phyloP scores from a whole-genome alignment of 2,113 vertebrate species.

The Cervus canadensis region DNA sequence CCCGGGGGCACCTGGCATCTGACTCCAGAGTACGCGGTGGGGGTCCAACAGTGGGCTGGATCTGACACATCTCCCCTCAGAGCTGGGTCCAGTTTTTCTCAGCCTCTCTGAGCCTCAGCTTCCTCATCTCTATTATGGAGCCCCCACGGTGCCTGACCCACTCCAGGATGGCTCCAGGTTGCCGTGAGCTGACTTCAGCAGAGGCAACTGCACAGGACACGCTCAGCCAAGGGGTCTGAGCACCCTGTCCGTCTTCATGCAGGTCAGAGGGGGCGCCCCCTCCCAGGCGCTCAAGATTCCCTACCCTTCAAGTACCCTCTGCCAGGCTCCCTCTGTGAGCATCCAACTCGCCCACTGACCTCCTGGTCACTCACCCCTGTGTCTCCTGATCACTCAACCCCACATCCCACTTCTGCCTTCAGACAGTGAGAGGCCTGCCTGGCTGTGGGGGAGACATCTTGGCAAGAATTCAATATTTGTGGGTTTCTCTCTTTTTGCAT shows the following conservation, averaged over 20 bases:
- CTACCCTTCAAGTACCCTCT: background rate
- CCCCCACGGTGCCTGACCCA: background rate
- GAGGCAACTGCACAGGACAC: background rate
- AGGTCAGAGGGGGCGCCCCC: background rate
- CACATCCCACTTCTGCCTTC: background rate
- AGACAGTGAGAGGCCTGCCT: background rate
- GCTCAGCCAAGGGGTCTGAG: background rate
- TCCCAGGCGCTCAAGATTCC: background rate
- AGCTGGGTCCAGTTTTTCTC: fast-evolving
- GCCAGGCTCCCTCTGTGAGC: background rate
- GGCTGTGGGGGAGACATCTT: background rate
- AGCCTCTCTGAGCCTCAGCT: background rate
- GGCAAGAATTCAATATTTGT: background rate
- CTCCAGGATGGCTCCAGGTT: background rate
- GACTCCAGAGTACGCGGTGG: fast-evolving
- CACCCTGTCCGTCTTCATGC: fast-evolving
- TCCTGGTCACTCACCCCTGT: background rate
- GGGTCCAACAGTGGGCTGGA: fast-evolving
- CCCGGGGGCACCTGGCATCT: too few species aligned
- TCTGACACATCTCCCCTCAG: fast-evolving
- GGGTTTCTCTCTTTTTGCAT: background rate
- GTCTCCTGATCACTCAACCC: background rate
- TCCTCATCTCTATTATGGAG: background rate
- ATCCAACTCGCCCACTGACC: background rate
- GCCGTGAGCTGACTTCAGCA: fast-evolving